Evolutionary conservation across 2,797 vertebrate species (phyloP).

Genomic region (Carapus acus): DNA sequence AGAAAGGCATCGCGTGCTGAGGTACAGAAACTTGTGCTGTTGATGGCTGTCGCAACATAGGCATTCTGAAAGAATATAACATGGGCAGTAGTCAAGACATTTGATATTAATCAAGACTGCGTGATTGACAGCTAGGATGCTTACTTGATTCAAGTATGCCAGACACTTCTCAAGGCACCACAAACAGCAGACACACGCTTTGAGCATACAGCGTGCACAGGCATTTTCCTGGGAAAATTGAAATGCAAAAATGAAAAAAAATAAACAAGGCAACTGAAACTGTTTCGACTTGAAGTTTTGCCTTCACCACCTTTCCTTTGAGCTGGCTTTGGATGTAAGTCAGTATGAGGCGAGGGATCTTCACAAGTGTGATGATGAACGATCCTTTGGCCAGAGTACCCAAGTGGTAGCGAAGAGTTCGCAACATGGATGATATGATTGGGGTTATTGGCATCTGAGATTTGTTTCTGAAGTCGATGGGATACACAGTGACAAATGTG

Average conservation of each 20-base stretch:
- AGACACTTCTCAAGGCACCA: conserved; percentile 99
- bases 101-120: no score
- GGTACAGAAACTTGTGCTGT: conserved; percentile 96
- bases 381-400: conserved; percentile 96
- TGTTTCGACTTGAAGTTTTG: no score
- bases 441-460: conserved; percentile 82
- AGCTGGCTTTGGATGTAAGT: conserved; percentile 93
- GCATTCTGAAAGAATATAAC: conserved; percentile 78
- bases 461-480: conserved; percentile 78
- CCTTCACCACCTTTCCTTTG: conserved; percentile 96
- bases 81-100: not conserved
- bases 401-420: conserved; percentile 87
- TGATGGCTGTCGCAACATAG: conserved; percentile 95
- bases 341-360: conserved; percentile 94
- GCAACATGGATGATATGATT: conserved; percentile 81
- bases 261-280: no score
- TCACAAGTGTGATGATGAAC: conserved; percentile 97
- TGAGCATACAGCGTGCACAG: conserved; percentile 91
- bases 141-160: conserved; percentile 91
- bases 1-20: conserved; percentile 91
- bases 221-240: conserved; percentile 81
- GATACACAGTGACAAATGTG: not conserved
- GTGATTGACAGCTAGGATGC: no score
- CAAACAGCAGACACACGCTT: conserved; percentile 94
- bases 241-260: no score